phyloP scores from a whole-genome alignment of 2,113 vertebrate species.

The Stercorarius parasiticus region DNA sequence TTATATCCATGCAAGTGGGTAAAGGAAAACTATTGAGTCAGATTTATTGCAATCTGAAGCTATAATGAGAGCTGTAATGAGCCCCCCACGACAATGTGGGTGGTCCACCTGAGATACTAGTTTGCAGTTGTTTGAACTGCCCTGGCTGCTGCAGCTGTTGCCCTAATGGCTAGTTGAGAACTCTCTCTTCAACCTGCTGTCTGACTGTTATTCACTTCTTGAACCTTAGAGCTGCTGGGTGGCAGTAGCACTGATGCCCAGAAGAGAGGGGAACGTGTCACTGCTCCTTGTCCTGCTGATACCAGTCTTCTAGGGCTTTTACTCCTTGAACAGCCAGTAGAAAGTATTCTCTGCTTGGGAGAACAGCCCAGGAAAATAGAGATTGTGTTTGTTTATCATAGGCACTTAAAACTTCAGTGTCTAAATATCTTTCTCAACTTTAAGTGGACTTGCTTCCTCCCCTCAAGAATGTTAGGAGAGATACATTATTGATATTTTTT shows the following conservation, averaged over 20 bases:
- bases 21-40: not conserved
- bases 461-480: not conserved
- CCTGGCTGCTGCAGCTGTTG: not conserved
- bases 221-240: not conserved
- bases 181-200: not conserved
- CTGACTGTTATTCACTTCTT: not conserved
- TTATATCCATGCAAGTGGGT: not conserved
- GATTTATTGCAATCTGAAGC: not conserved
- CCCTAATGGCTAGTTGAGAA: not conserved
- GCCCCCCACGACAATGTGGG: fast-evolving
- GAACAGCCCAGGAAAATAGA: not conserved
- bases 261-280: not conserved
- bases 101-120: not conserved
- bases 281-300: not conserved
- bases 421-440: not conserved
- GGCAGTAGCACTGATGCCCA: not conserved
- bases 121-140: not conserved
- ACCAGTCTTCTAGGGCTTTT: not conserved
- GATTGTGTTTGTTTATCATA: not conserved
- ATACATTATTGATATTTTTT: not conserved
- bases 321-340: not conserved
- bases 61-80: not conserved
- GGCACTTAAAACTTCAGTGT: not conserved
- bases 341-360: not conserved
- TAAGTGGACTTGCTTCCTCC: not conserved